Evolutionary conservation across 2,113 vertebrate genomes (phyloP).

Genomic region (Podarcis raffonei): DNA sequence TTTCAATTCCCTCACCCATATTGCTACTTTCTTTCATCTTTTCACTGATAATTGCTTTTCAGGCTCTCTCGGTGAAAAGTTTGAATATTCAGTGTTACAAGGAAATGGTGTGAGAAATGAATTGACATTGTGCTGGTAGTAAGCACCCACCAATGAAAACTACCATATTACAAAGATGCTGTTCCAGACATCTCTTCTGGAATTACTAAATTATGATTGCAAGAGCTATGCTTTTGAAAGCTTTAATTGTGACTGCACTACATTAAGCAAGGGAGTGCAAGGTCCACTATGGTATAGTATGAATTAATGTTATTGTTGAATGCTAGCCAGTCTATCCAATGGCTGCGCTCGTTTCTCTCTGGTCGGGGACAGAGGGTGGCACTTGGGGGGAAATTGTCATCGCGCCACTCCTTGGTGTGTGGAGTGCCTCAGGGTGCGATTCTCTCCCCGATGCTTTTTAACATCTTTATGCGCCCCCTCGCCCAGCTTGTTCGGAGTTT

Average conservation of each 20-base stretch:
- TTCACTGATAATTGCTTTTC: not conserved
- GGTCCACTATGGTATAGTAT: not conserved
- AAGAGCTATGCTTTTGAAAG: not conserved
- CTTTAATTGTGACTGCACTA: not conserved
- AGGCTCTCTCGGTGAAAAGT: not conserved
- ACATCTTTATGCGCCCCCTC: too few relatives aligned
- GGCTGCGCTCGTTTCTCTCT: too few relatives aligned
- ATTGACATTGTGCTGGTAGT: not conserved
- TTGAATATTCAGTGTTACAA: not conserved
- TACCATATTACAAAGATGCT: not conserved
- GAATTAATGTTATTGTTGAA: not conserved
- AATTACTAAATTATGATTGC: not conserved
- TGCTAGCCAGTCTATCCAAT: not conserved
- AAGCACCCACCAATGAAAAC: not conserved
- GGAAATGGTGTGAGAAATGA: not conserved
- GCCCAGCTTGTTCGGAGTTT: too few relatives aligned
- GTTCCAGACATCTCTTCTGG: not conserved
- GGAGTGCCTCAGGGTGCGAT: too few relatives aligned
- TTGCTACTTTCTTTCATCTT: not conserved
- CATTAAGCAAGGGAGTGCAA: not conserved
- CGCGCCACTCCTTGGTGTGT: too few relatives aligned
- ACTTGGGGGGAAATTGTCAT: too few relatives aligned
- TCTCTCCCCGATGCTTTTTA: too few relatives aligned
- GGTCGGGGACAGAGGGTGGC: too few relatives aligned
- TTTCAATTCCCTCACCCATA: not conserved